Percentiles rank a stretch among this genome's conserved stretches.
These are phyloP conservation scores for Platichthys flesus DNA, from an alignment of 2,113 vertebrate genomes.

Conservation along the genomic window DNA sequence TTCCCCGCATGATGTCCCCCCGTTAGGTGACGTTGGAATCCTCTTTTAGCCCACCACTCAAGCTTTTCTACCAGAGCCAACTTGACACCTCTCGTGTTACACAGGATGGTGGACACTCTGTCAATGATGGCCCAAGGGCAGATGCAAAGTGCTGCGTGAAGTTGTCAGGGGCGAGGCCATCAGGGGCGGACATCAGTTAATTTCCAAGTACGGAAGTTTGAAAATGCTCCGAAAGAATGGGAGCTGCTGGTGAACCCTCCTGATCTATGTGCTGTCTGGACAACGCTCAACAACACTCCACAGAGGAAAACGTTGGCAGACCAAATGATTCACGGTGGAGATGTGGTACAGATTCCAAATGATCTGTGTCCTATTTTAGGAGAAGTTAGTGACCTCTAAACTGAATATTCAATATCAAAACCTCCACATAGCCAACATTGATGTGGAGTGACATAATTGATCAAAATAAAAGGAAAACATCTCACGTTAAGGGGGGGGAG, in stretches of 20 bases:
- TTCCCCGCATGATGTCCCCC: slow-evolving; percentile 50
- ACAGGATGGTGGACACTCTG: slow-evolving; percentile 39
- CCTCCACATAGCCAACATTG: slow-evolving; percentile 3
- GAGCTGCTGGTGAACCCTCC: slow-evolving; percentile 28
- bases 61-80: slow-evolving; percentile 36
- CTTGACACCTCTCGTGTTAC: slow-evolving; percentile 64
- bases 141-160: slow-evolving; percentile 51
- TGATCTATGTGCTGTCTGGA: slow-evolving; percentile 25
- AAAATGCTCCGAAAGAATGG: slow-evolving; percentile 63
- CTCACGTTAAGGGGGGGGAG: background rate
- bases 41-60: slow-evolving; percentile 52
- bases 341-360: slow-evolving; percentile 21
- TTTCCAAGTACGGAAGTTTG: slow-evolving; percentile 53
- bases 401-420: slow-evolving; percentile 40
- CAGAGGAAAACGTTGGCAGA: slow-evolving; percentile 16
- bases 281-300: slow-evolving; percentile 10
- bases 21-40: slow-evolving; percentile 49
- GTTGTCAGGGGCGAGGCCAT: slow-evolving; percentile 29
- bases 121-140: slow-evolving; percentile 68
- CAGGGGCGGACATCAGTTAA: slow-evolving; percentile 31
- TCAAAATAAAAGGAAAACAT: background rate
- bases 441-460: slow-evolving; percentile 29
- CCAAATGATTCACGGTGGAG: slow-evolving; percentile 15
- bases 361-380: slow-evolving; percentile 40
- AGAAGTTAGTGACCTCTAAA: background rate